Evolutionary conservation across 2,113 vertebrate genomes (phyloP).

Genomic region (Oriolus oriolus): DNA sequence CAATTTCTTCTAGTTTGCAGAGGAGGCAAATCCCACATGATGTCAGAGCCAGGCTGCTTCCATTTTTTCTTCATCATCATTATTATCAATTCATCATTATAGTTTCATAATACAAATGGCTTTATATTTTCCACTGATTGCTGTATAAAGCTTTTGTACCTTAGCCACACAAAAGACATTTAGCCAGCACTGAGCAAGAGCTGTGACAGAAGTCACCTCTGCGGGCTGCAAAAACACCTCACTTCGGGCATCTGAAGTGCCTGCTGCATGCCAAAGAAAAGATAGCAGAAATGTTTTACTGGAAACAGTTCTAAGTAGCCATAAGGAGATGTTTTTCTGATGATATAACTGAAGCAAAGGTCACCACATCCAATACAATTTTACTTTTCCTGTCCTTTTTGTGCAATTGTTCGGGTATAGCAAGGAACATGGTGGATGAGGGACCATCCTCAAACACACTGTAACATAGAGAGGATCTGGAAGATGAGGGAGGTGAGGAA

Average conservation of each 20-base stretch:
- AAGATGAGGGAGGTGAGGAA: neutral
- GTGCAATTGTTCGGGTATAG: fast-evolving
- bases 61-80: neutral
- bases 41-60: neutral
- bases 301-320: neutral
- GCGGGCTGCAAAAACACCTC: neutral
- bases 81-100: neutral
- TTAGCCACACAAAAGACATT: neutral
- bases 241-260: neutral
- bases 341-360: neutral
- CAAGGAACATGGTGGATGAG: neutral
- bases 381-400: neutral
- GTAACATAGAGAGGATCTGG: neutral
- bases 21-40: neutral
- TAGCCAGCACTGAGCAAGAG: neutral
- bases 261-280: neutral
- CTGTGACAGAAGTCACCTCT: neutral
- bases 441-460: neutral
- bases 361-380: neutral
- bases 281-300: neutral
- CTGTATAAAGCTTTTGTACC: neutral
- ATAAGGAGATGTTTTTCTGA: neutral
- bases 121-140: neutral
- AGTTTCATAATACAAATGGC: neutral
- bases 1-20: neutral